Base-by-base conservation (phyloP, 2,888 invertebrate genomes). In the Chymomyza fuscimana region DNA sequence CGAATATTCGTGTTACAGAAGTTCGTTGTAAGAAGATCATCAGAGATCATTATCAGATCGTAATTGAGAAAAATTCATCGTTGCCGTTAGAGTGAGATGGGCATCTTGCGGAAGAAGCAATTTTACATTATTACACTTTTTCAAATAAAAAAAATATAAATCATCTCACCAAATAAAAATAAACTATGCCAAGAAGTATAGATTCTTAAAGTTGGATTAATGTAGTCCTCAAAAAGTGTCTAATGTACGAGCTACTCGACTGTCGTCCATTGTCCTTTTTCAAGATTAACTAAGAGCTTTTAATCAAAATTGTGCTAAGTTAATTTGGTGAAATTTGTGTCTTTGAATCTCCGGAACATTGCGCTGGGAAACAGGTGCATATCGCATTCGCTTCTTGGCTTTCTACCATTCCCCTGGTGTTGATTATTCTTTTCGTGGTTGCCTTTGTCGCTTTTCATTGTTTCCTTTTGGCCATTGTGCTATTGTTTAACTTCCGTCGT, bases 381-480 rank as follows among this genome's bases (percentile, higher is more conserved):
- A 46, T 46, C 40, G 12, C 40, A 22, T 54, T 16, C 54, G 54
- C 16, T 54, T 54, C 7, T 22, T 54, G 54, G 10, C 54, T 54
- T 15, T 54, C 3, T 10, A 19, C 54, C 54, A n/a, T 16, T 4
- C 22, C 54, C 54, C 19, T 54, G 69, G 64, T 62, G 68, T 70
- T 65, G 36, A 71, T 70, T 70, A 72, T 79, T 62, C 78, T 63
- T 64, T 69, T 67, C 67, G 70, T 64, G 67, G 60, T 72, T 76
- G 71, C 67, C 73, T 71, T 81, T 79, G 74, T 78, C 68, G 40
- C 54, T 51, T 22, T 63, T 67, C 73, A 73, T 80, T 81, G 79
- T 77, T 70, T 73, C 4, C 12, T 29, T 62, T 67, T 73, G 67
- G 73, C 71, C 46, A 67, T 60, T 29, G 63, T 58, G 19, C 67